Percentiles rank a stretch among this genome's conserved stretches.
Conservation (phyloP, 2,888 invertebrate species). For the Morpho helenor region DNA sequence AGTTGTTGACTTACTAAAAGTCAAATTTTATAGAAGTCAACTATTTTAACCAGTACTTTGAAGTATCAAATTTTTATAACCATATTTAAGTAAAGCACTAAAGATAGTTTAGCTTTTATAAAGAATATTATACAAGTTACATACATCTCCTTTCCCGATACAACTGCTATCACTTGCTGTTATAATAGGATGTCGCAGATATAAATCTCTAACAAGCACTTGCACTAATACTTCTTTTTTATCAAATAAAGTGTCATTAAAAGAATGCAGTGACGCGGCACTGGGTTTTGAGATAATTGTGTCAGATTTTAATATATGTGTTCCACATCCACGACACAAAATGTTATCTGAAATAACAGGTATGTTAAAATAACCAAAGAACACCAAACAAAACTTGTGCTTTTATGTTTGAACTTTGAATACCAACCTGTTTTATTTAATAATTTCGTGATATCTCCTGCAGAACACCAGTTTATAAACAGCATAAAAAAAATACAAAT, state of each 20-base stretch:
- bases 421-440: not conserved
- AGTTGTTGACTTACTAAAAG: too few species aligned
- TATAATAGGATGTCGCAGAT: slow-evolving; percentile 46
- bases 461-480: slow-evolving; percentile 13
- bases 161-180: slow-evolving; percentile 44
- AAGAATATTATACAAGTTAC: not conserved
- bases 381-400: not conserved
- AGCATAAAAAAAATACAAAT: slow-evolving; percentile 13
- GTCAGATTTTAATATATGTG: slow-evolving; percentile 38
- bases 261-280: slow-evolving; percentile 38
- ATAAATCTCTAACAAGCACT: slow-evolving; percentile 40
- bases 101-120: too few species aligned
- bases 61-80: not conserved
- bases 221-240: slow-evolving; percentile 47
- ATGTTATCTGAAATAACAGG: slow-evolving; percentile 43
- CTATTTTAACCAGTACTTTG: too few species aligned
- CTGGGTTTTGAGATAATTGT: slow-evolving; percentile 42
- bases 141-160: slow-evolving; percentile 49
- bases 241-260: slow-evolving; percentile 47
- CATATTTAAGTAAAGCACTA: not conserved
- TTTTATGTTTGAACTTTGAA: not conserved
- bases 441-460: not conserved
- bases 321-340: slow-evolving; percentile 54
- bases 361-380: not conserved
- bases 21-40: too few species aligned